A percentile compares a stretch with the other conserved stretches of the same genome.
Evolutionary conservation across 2,888 invertebrate genomes (phyloP).

Genomic region (Eugnorisma glareosa): DNA sequence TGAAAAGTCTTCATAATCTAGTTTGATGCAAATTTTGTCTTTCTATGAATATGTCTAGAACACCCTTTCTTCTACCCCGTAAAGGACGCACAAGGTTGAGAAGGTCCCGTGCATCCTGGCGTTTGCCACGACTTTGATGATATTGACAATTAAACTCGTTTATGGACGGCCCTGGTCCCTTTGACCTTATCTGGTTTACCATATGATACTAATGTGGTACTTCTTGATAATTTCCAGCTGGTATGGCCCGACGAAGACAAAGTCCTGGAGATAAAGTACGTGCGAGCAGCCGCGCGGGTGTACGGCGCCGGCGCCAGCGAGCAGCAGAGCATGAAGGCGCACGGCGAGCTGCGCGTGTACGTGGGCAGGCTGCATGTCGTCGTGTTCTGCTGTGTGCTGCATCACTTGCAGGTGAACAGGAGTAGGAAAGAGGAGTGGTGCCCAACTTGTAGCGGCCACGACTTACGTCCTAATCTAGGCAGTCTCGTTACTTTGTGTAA

Average conservation of each 20-base stretch:
- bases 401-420: conserved; percentile 89
- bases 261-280: conserved; percentile 94
- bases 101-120: background rate
- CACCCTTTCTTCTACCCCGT: background rate
- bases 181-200: background rate
- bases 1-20: too few relatives aligned
- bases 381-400: conserved; percentile 91
- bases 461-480: too few relatives aligned
- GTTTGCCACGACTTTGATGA: background rate
- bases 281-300: conserved; percentile 92
- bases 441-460: too few relatives aligned
- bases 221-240: conserved; percentile 84
- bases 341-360: conserved; percentile 93
- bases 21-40: too few relatives aligned
- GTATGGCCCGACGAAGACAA: conserved; percentile 95
- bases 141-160: background rate
- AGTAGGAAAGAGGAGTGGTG: too few relatives aligned
- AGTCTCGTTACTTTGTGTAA: too few relatives aligned
- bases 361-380: conserved; percentile 94
- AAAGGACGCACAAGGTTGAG: background rate
- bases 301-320: conserved; percentile 79
- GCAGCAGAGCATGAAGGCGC: conserved; percentile 90
- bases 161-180: background rate
- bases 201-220: background rate
- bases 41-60: too few relatives aligned